Conservation (phyloP, 1,140 invertebrate species). For the Portunus trituberculatus region DNA sequence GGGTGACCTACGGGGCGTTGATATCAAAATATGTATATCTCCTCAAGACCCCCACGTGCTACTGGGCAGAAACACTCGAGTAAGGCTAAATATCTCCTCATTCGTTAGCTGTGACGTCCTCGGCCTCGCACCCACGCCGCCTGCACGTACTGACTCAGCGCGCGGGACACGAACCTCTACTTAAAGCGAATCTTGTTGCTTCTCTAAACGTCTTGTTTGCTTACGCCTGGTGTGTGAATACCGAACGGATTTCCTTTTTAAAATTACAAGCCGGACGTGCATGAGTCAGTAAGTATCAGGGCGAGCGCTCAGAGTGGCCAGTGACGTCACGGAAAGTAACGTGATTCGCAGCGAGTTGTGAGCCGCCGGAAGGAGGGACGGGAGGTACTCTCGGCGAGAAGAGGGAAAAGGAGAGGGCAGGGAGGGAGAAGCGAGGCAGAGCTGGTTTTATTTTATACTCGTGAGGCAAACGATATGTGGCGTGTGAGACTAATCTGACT, state of each 20-base stretch:
- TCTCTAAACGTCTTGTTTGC: neutral
- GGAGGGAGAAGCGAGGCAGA: neutral
- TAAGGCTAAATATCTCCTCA: constrained; percentile 44
- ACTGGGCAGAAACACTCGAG: neutral
- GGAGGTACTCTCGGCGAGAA: neutral
- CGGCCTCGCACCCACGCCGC: neutral
- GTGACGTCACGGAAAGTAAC: constrained; percentile 28
- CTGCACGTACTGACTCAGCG: neutral
- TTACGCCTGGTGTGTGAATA: neutral
- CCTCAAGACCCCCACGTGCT: constrained; percentile 7
- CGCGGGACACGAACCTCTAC: neutral
- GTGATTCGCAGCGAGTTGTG: constrained; percentile 53
- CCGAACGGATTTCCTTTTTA: neutral
- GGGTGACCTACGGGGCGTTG: neutral
- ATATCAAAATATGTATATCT: neutral
- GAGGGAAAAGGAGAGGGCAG: neutral
- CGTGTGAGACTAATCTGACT: neutral
- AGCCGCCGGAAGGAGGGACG: constrained; percentile 40
- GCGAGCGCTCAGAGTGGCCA: neutral
- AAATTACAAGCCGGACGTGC: too few species aligned
- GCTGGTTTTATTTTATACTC: neutral
- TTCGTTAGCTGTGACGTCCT: constrained; percentile 31
- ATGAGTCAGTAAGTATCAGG: constrained; percentile 24
- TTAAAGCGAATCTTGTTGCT: neutral
- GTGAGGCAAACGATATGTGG: neutral